Base-by-base conservation (phyloP, 2,888 invertebrate genomes). In the Pandemis heparana region DNA sequence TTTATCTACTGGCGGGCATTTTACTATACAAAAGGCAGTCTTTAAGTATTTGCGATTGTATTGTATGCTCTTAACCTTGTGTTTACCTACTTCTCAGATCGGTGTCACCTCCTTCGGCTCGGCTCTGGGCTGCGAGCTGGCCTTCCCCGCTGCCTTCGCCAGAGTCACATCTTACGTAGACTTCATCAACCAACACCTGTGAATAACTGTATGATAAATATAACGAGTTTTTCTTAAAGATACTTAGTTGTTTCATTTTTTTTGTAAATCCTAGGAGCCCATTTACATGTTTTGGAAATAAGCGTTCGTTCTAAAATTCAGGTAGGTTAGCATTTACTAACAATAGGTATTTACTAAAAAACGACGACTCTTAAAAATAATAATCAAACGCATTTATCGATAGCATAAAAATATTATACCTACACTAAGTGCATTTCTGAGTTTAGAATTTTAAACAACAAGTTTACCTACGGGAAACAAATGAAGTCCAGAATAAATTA, bases 41-140 rank as follows among this genome's bases (percentile, higher is more conserved):
- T 41, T 41, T 41, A 48, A 5, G 14, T 48, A 48, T 6, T 14
- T 7, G 2, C 53, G 18, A 32, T 32, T 53, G 5, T 8, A 3
- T n/a, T n/a, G n/a, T 53, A 18, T 32, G 23, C 3, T 32, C 53
- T 10, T 64, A 43, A 59, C 76, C 76, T 51, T 74, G 62, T 74
- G 60, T 77, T 69, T 75, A 75, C 23, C 23, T 32, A 1, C 5
- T 74, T 77, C 76, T 48, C 76, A 77, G 76, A 53, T 70, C 7
- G 75, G 75, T 18, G 68, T 88, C 4, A 80, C 82, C 4, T 88
- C 88, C 0, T 89, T 89, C 71, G 87, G 88, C 7, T 82, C 83
- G 4, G 78, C 77, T 48, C 63, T 76, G 0, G 88, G 89, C 16
- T 90, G 89, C 73, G 68, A 86, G 63, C 10, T 68, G 0, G 79